Evolutionary conservation across 2,888 invertebrate genomes (phyloP), one percentile per base, ranked within the genome.

Genomic region (Lepetodrilus schrolli): DNA sequence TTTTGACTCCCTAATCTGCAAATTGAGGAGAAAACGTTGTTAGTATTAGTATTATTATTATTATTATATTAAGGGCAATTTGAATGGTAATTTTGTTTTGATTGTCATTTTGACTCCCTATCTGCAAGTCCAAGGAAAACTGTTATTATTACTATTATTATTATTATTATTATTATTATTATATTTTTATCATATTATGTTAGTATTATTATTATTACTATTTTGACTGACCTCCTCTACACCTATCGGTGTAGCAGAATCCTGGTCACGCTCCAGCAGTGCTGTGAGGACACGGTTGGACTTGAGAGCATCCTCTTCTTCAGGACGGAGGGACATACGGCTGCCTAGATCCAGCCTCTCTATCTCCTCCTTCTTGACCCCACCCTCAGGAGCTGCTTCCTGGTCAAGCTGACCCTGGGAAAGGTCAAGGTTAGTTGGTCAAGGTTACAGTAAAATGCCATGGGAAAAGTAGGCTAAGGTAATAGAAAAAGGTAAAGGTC

Each of bases 151-250:
- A 38, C 10, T 38, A 7, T 38, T 38, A 8, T 38, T 8, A 38
- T 38, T 38, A 38, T 38, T 38, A 7, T 8, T 8, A 38, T 38
- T 8, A 38, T 38, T 38, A 38, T n/a, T n/a, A n/a, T n/a, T n/a
- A n/a, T n/a, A n/a, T n/a, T n/a, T n/a, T n/a, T n/a, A n/a, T n/a
- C n/a, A n/a, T n/a, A n/a, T n/a, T n/a, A n/a, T n/a, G n/a, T n/a
- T n/a, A n/a, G n/a, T n/a, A n/a, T n/a, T n/a, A n/a, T 47, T 2
- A n/a, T 47, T 17, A 47, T 4, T n/a, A n/a, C 3, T 47, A 2
- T 17, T 7, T 2, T 48, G 17, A 20, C 70, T 20, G 47, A 88
- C 88, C 86, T 89, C 88, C 72, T 89, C 89, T 10, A 89, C 81
- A 7, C 89, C 88, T 68, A 88, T 82, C 4, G 83, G 80, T 36